Evolutionary conservation across 2,113 vertebrate species (phyloP).

Genomic region (Gnathonemus longibarbis): DNA sequence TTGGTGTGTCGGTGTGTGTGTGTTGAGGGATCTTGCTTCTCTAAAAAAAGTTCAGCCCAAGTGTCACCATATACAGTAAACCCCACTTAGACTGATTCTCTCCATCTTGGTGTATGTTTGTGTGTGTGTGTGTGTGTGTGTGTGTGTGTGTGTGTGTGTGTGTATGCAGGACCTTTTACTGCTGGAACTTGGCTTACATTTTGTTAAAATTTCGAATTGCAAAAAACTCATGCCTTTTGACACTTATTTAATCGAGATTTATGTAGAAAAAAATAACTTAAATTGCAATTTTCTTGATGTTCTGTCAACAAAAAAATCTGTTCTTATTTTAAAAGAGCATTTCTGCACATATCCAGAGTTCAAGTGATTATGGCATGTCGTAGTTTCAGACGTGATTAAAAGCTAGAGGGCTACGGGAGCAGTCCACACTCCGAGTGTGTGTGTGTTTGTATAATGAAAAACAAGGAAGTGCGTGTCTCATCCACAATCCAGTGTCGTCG

Average conservation of each 20-base stretch:
- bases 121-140: neutral
- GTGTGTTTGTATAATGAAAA: neutral
- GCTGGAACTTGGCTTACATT: neutral
- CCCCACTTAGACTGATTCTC: neutral
- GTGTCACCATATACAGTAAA: neutral
- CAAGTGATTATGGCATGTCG: neutral
- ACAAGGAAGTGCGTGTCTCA: neutral
- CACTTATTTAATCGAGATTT: neutral
- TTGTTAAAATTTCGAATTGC: neutral
- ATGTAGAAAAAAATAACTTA: neutral
- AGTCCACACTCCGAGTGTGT: neutral
- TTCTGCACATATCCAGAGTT: neutral
- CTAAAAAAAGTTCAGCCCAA: neutral
- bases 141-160: neutral
- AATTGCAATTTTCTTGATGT: neutral
- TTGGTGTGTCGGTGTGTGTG: neutral
- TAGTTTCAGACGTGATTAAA: neutral
- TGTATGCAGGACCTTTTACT: neutral
- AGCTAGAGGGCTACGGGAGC: neutral
- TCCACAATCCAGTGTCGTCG: neutral
- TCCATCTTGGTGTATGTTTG: neutral
- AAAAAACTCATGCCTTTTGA: neutral
- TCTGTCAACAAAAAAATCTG: no score
- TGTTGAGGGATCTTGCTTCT: neutral
- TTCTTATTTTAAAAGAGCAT: neutral